Conservation (phyloP, 2,888 invertebrate genomes). For the Drosophila niveifrons region DNA sequence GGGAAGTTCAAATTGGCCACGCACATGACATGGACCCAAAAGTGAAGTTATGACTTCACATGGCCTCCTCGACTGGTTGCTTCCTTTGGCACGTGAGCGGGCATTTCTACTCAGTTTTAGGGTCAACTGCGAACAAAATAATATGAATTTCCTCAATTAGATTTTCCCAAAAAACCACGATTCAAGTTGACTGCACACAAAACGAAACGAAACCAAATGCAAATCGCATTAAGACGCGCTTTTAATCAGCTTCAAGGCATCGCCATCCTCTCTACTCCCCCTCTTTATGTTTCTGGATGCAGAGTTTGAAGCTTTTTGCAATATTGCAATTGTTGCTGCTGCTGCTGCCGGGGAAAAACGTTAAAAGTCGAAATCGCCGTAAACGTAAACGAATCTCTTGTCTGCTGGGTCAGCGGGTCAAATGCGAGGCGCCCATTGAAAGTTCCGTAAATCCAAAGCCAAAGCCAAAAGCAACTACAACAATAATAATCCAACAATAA, state of each 20-base stretch:
- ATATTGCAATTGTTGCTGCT: constrained; percentile 29
- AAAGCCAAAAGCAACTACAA: constrained; percentile 18
- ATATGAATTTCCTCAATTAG: constrained; percentile 78
- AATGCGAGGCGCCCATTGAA: constrained; percentile 47
- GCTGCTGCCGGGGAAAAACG: constrained; percentile 30
- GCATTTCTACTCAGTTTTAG: constrained; percentile 34
- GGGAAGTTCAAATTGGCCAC: constrained; percentile 59
- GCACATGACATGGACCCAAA: constrained; percentile 60
- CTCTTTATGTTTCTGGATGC: constrained; percentile 18
- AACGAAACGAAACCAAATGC: constrained; percentile 59
- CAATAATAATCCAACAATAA: constrained; percentile 17
- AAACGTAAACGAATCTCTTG: constrained; percentile 67
- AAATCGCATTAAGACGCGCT: constrained; percentile 75
- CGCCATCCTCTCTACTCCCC: constrained; percentile 21
- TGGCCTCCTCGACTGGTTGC: neutral
- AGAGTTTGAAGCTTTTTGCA: constrained; percentile 16
- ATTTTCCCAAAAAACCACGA: constrained; percentile 56
- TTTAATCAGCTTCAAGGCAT: constrained; percentile 69
- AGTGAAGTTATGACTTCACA: constrained; percentile 9
- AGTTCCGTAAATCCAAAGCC: constrained; percentile 34
- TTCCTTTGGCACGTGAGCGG: constrained; percentile 27
- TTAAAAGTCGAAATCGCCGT: constrained; percentile 54
- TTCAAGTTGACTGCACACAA: constrained; percentile 25
- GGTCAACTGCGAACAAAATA: constrained; percentile 64
- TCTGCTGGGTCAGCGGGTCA: constrained; percentile 71